A percentile compares a stretch with the other conserved stretches of the same genome.
These are phyloP conservation scores for Canis aureus DNA, from an alignment of 2,113 vertebrate species.

Conservation along the genomic window DNA sequence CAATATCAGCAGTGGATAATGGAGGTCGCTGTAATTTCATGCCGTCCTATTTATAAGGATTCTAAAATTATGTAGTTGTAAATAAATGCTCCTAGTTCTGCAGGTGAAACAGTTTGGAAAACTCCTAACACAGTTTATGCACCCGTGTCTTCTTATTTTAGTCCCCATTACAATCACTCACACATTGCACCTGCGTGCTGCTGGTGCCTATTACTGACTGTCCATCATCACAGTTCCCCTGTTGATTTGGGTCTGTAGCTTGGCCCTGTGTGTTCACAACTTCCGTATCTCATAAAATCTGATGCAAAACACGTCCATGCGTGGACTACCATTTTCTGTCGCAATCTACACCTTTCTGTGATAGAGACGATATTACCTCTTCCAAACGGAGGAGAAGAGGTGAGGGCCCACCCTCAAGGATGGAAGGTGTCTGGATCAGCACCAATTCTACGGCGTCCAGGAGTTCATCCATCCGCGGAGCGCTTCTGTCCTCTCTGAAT, in stretches of 20 bases:
- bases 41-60: not conserved
- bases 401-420: not conserved
- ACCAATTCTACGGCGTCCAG: not conserved
- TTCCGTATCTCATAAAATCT: not conserved
- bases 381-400: not conserved
- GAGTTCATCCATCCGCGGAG: not conserved
- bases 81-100: not conserved
- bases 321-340: not conserved
- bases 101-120: not conserved
- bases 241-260: slow-evolving; percentile 16
- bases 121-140: not conserved
- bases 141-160: not conserved
- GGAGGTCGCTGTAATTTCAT: not conserved
- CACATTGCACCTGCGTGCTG: slow-evolving; percentile 1
- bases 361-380: not conserved
- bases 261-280: slow-evolving; percentile 24
- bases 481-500: not conserved
- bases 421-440: not conserved
- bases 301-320: not conserved
- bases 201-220: not conserved
- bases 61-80: not conserved
- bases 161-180: not conserved
- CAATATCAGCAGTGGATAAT: not conserved
- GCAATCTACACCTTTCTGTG: not conserved
- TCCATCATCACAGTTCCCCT: slow-evolving; percentile 25